phyloP scores from a whole-genome alignment of 1,140 invertebrate species.

The Orius insidiosus region DNA sequence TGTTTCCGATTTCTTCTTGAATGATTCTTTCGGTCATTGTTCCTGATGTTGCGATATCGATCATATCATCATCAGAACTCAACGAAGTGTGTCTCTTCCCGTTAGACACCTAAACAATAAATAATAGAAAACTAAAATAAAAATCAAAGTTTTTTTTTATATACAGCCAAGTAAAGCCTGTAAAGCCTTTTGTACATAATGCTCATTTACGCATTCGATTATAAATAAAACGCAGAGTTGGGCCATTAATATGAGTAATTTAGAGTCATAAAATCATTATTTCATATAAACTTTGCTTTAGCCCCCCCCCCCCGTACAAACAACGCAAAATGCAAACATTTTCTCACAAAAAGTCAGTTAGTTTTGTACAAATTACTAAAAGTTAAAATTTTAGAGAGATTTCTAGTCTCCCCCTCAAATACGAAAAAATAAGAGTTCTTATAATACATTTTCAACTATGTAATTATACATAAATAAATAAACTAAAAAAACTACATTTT shows the following conservation, averaged over 20 bases:
- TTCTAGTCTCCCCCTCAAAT: no score
- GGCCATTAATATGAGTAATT: not conserved
- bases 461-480: no score
- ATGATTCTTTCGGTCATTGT: constrained; percentile 26
- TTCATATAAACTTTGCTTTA: not conserved
- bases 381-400: no score
- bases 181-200: not conserved
- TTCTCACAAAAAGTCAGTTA: no score
- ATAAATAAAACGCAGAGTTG: not conserved
- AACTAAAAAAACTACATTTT: no score
- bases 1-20: constrained; percentile 23
- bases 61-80: constrained; percentile 43
- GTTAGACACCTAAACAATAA: constrained; percentile 12
- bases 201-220: not conserved
- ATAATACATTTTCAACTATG: no score
- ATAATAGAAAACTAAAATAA: not conserved
- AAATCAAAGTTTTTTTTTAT: not conserved
- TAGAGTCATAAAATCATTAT: not conserved
- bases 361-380: no score
- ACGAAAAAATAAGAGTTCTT: no score
- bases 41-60: constrained; percentile 38
- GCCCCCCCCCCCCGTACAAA: no score
- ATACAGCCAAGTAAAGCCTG: not conserved
- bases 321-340: no score
- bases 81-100: constrained; percentile 23